Evolutionary conservation across 2,888 invertebrate species (phyloP).

Genomic region (Scaptomyza tumidula): DNA sequence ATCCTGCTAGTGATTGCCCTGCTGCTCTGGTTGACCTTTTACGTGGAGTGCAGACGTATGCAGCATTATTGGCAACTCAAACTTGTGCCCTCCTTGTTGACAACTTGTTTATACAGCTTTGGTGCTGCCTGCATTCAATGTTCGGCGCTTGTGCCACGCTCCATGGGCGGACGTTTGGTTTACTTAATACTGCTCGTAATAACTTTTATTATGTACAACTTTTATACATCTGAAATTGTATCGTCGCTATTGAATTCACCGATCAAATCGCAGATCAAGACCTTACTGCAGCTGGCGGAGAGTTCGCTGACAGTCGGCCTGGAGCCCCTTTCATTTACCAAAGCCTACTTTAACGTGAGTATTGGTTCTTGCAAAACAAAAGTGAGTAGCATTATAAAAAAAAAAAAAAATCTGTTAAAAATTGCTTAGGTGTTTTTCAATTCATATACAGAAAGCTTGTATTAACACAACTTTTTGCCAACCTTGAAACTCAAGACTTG

Average conservation of each 20-base stretch:
- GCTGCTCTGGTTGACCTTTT: constrained; percentile 82
- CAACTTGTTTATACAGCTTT: constrained; percentile 83
- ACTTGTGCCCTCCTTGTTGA: constrained; percentile 78
- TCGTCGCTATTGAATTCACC: constrained; percentile 87
- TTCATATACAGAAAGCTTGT: no score
- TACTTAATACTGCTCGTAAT: constrained; percentile 76
- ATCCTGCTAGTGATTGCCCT: constrained; percentile 80
- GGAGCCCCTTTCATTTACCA: constrained; percentile 84
- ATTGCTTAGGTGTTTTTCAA: no score
- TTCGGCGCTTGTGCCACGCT: constrained; percentile 83
- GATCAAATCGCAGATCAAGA: constrained; percentile 85
- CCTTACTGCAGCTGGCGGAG: constrained; percentile 85
- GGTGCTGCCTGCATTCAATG: constrained; percentile 86
- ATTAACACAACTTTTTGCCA: no score
- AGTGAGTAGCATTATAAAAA: no score
- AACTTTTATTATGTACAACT: constrained; percentile 86
- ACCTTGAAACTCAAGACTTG: no score
- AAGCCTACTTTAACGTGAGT: constrained; percentile 79
- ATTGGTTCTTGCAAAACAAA: background rate
- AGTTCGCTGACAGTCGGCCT: constrained; percentile 86
- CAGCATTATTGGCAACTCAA: constrained; percentile 37
- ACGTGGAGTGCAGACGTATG: constrained; percentile 63
- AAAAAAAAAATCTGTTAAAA: no score
- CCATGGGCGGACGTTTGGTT: constrained; percentile 83
- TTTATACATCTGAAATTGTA: constrained; percentile 88